phyloP scores from a whole-genome alignment of 2,888 invertebrate genomes.

The Laspeyria flexula region DNA sequence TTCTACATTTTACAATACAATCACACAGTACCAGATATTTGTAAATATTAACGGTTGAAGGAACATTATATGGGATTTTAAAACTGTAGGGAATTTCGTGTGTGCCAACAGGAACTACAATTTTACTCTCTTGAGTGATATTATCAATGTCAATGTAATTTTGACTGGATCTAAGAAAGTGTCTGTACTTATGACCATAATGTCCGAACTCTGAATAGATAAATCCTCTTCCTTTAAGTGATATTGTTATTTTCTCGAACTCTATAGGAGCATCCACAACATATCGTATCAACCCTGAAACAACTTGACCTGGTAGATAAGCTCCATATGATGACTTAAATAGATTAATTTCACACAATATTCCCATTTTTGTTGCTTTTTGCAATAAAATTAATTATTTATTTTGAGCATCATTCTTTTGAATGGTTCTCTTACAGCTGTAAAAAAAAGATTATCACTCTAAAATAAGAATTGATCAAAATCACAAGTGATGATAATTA shows the following conservation, averaged over 20 bases:
- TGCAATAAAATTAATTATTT: no score
- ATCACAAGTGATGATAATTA: no score
- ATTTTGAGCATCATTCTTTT: no score
- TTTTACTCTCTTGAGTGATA: neutral
- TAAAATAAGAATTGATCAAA: no score
- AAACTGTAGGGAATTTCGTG: slow-evolving; percentile 51
- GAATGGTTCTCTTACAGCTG: no score
- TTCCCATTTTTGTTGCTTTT: slow-evolving; percentile 36
- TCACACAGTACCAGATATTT: slow-evolving; percentile 4
- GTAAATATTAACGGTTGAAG: slow-evolving; percentile 40
- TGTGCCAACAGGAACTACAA: slow-evolving; percentile 19
- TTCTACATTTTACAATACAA: slow-evolving; percentile 36
- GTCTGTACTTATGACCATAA: slow-evolving; percentile 22
- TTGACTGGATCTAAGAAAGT: no score
- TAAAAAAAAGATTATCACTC: no score
- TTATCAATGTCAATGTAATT: slow-evolving; percentile 25
- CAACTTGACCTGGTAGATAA: slow-evolving; percentile 37
- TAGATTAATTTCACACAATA: slow-evolving; percentile 48
- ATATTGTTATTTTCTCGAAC: slow-evolving; percentile 39
- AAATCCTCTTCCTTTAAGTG: slow-evolving; percentile 46
- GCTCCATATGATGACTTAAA: slow-evolving; percentile 37
- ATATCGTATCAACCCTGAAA: slow-evolving; percentile 48
- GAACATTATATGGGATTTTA: slow-evolving; percentile 46
- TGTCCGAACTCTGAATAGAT: slow-evolving; percentile 7
- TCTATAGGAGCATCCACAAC: slow-evolving; percentile 42